Conservation (phyloP, 2,797 vertebrate genomes). For the Antennarius maculatus region DNA sequence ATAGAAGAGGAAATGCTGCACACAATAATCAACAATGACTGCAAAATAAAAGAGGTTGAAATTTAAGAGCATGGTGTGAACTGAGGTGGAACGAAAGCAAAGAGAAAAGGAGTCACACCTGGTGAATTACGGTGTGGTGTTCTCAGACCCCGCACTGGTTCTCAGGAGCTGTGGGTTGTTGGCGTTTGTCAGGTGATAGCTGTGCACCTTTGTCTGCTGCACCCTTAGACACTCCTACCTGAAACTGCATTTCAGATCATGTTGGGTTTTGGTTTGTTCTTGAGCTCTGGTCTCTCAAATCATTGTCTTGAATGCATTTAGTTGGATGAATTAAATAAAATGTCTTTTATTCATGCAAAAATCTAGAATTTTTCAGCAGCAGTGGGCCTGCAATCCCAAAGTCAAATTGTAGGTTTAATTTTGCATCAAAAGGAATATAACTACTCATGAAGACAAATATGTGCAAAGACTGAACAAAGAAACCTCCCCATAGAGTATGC, state of each 20-base stretch:
- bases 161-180: constrained; percentile 52
- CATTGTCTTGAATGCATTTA: no score
- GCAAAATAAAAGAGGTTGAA: constrained; percentile 75
- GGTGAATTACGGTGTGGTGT: constrained; percentile 65
- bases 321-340: no score
- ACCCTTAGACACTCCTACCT: constrained; percentile 61
- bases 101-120: constrained; percentile 80
- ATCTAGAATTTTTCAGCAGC: background rate
- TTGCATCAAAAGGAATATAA: background rate
- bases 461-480: background rate
- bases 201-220: constrained; percentile 61
- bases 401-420: background rate
- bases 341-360: background rate
- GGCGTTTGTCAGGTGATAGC: constrained; percentile 64
- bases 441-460: background rate
- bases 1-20: constrained; percentile 61
- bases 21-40: constrained; percentile 69
- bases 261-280: constrained; percentile 18
- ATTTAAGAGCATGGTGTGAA: constrained; percentile 79
- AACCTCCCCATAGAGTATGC: no score
- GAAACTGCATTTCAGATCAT: constrained; percentile 59
- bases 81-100: constrained; percentile 74
- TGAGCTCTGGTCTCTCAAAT: background rate
- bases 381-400: background rate
- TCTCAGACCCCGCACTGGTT: constrained; percentile 41